phyloP scores from a whole-genome alignment of 2,888 invertebrate species.

The Caradrina clavipalpis region DNA sequence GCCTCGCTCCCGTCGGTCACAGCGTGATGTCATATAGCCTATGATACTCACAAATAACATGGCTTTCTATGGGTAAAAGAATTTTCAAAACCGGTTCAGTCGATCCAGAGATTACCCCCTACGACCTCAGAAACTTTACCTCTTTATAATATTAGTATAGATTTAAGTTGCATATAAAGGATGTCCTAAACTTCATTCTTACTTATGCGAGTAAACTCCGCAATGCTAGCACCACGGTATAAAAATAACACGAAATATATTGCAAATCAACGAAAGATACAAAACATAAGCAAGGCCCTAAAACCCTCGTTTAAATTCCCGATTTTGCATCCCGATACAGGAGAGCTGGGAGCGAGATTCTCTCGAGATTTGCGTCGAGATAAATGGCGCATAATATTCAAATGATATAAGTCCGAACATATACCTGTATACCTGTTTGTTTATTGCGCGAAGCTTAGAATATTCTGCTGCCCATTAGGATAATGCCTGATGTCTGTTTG shows the following conservation, averaged over 20 bases:
- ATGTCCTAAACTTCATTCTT: too few species aligned
- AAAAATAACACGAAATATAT: neutral
- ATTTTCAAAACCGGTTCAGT: too few species aligned
- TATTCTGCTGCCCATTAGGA: conserved; percentile 18
- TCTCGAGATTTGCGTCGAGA: conserved; percentile 37
- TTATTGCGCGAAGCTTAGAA: conserved; percentile 16
- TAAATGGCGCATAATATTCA: conserved; percentile 53
- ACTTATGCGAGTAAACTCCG: neutral
- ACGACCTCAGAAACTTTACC: too few species aligned
- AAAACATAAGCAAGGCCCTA: conserved; percentile 14
- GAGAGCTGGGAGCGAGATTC: conserved; percentile 21
- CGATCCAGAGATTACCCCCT: too few species aligned
- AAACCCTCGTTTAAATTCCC: conserved; percentile 38
- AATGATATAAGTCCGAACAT: conserved; percentile 38
- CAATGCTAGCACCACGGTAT: neutral
- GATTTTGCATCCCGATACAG: conserved; percentile 36
- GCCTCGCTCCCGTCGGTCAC: too few species aligned
- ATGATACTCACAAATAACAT: too few species aligned
- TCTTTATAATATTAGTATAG: too few species aligned
- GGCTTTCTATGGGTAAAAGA: too few species aligned
- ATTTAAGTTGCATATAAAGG: too few species aligned
- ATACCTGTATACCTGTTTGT: conserved; percentile 33
- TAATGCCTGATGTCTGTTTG: conserved; percentile 20
- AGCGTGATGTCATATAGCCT: too few species aligned
- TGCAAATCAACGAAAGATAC: conserved; percentile 6